These are phyloP conservation scores for Scytalopus superciliaris DNA, from an alignment of 2,113 vertebrate species.

Conservation along the genomic window DNA sequence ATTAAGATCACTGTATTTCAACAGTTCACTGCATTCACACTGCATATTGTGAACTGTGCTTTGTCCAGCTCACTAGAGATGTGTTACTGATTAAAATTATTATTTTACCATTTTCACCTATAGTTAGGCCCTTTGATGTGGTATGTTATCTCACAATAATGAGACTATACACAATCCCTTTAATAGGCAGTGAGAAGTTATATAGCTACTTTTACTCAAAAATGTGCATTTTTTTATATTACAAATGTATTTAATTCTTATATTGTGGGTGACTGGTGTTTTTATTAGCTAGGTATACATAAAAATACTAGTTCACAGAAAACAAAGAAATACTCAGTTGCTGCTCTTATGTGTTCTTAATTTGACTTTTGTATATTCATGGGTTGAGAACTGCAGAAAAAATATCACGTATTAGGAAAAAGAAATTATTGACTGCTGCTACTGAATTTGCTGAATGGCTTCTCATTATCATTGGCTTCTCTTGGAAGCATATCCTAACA, in stretches of 20 bases:
- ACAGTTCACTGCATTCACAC: background rate
- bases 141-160: background rate
- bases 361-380: background rate
- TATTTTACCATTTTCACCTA: background rate
- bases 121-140: background rate
- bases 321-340: background rate
- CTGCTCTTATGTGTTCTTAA: background rate
- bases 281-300: background rate
- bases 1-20: background rate
- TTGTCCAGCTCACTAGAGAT: background rate
- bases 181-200: background rate
- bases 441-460: background rate
- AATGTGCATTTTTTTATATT: background rate
- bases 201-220: background rate
- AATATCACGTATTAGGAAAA: background rate
- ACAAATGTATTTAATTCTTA: background rate
- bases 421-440: background rate
- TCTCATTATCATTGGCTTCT: background rate
- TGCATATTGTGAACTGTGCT: background rate
- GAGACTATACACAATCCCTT: background rate
- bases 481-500: background rate
- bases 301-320: background rate
- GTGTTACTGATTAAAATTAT: background rate
- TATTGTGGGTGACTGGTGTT: background rate
- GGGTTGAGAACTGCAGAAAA: background rate